Conservation (phyloP, 2,888 invertebrate genomes). For the Caenorhabditis sulstoni region DNA sequence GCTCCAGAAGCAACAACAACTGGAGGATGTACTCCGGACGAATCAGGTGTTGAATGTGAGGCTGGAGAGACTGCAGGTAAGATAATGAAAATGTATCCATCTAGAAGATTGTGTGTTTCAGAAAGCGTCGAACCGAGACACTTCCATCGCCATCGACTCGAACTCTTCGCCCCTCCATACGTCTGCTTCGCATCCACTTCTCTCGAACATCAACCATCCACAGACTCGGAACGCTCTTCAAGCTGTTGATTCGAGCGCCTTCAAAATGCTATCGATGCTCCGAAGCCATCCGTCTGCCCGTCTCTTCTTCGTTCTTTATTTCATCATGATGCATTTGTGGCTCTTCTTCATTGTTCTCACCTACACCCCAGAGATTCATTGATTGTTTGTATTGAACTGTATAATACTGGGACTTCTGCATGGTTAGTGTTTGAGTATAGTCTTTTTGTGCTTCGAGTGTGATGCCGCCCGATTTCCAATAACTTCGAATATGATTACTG, state of each 20-base stretch:
- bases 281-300: constrained; percentile 86
- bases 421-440: constrained; percentile 38
- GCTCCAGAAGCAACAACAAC: constrained; percentile 89
- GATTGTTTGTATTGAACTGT: constrained; percentile 22
- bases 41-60: constrained; percentile 90
- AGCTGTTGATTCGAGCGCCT: constrained; percentile 60
- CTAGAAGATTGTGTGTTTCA: constrained; percentile 17
- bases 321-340: constrained; percentile 90
- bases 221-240: constrained; percentile 62
- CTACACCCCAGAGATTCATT: constrained; percentile 85
- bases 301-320: constrained; percentile 89
- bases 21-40: constrained; percentile 90
- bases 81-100: background rate
- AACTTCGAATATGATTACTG: constrained; percentile 24
- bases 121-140: constrained; percentile 63
- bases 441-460: constrained; percentile 17
- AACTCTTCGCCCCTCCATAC: constrained; percentile 31
- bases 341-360: constrained; percentile 88
- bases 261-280: constrained; percentile 63
- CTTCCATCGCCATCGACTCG: constrained; percentile 57
- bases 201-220: constrained; percentile 49
- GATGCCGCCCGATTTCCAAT: constrained; percentile 16
- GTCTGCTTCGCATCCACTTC: constrained; percentile 48
- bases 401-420: constrained; percentile 14
- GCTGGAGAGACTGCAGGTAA: constrained; percentile 85